Base-by-base conservation (phyloP, 2,797 vertebrate species). In the Hoplostethus atlanticus region DNA sequence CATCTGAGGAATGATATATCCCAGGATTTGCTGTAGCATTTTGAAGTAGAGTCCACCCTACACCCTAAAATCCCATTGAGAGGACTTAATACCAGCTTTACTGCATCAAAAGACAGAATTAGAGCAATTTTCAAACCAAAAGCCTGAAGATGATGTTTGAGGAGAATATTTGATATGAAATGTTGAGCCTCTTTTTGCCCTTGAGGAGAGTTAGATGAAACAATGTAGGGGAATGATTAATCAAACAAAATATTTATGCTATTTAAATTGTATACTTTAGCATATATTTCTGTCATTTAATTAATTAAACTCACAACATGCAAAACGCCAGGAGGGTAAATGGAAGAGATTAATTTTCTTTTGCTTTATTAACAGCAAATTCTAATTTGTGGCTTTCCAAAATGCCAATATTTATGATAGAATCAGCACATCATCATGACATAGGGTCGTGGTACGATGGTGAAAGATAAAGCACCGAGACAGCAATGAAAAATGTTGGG, bases 61-160 rank as follows among this genome's bases (percentile, higher is more conserved):
- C 25, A 50, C 34, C 6, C 25, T 51, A 16, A 69, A 76, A 52
- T 70, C 48, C 69, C 25, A 63, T 40, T 10, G 34, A 64, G 46
- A 68, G 51, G 64, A 51, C 44, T 66, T 70, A 71, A 57, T 30
- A 17, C 55, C 52, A 51, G 52, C 54, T 79, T 64, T 68, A 42
- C 60, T 21, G 30, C 55, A 25, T 64, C 47, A 74, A 52, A 62
- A 31, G 30, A 50, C 44, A 9, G 30, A 16, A 66, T 63, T 44
- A 59, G 25, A 71, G n/a, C 60, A 17, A 17, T 64, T 70, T 65
- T 40, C 6, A 46, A 21, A 57, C 38, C 40, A 48, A 55, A 47
- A 70, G 21, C 34, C 48, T 74, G 11, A 55, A 60, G 31, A 46
- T 58, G 16, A 58, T 4, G 2, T 64, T 17, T 9, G 47, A n/a